These are phyloP conservation scores for Lycocerus yunnanus DNA, from an alignment of 2,888 invertebrate species.

Conservation along the genomic window DNA sequence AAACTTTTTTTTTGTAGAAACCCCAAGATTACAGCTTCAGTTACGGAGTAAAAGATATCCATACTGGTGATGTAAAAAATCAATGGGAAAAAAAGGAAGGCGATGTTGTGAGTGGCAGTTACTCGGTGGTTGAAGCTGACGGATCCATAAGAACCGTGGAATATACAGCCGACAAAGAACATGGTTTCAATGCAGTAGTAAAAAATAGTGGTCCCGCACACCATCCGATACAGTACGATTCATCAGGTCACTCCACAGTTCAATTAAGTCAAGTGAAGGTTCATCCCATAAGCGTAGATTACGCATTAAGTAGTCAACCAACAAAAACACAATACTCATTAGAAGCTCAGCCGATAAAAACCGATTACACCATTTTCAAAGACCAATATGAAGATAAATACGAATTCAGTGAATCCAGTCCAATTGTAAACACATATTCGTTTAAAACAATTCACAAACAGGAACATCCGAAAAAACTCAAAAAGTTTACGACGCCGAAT, in stretches of 20 bases:
- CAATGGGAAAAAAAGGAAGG: conserved; percentile 68
- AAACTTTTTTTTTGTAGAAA: conserved; percentile 53
- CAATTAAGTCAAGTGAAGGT: neutral
- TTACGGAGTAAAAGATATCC: conserved; percentile 65
- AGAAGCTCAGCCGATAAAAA: neutral
- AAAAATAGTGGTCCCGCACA: conserved; percentile 59
- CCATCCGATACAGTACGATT: conserved; percentile 42
- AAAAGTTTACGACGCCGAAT: neutral
- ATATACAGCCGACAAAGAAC: conserved; percentile 63
- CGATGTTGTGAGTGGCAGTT: conserved; percentile 66
- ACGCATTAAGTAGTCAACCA: neutral
- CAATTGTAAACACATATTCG: neutral
- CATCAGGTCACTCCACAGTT: conserved; percentile 11
- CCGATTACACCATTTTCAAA: neutral
- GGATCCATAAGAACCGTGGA: conserved; percentile 66
- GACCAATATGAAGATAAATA: neutral
- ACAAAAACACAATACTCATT: neutral
- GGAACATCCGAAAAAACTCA: neutral
- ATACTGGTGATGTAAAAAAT: conserved; percentile 65
- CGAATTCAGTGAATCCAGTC: conserved; percentile 12
- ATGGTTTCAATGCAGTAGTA: conserved; percentile 63
- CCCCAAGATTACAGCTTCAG: conserved; percentile 65
- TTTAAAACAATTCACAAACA: neutral
- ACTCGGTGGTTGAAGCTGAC: conserved; percentile 71
- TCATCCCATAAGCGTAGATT: neutral